Evolutionary conservation across 2,113 vertebrate species (phyloP).

Genomic region (Erythrocercus mccallii): DNA sequence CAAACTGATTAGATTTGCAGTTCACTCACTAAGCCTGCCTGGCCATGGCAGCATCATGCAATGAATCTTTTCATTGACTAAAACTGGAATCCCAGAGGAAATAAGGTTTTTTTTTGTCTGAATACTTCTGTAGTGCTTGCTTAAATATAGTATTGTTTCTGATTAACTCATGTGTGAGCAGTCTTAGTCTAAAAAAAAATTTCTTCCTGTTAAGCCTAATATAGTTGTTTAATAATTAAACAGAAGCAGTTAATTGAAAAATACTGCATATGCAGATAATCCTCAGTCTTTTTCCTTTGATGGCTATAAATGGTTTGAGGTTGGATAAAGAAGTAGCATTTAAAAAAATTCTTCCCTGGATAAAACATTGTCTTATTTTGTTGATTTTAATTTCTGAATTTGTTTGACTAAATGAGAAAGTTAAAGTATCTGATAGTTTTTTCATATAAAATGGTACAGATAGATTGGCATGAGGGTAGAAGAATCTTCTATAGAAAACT

Average conservation of each 20-base stretch:
- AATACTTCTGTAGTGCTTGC: background rate
- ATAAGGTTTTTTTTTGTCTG: background rate
- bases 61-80: conserved; percentile 56
- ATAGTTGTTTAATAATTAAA: conserved; percentile 41
- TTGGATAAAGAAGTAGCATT: background rate
- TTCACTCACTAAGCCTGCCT: conserved; percentile 73
- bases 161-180: background rate
- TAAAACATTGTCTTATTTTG: background rate
- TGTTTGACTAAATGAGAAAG: background rate
- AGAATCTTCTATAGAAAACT: background rate
- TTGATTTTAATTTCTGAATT: background rate
- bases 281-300: background rate
- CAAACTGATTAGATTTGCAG: conserved; percentile 80
- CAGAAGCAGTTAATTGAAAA: conserved; percentile 22
- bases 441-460: background rate
- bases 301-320: background rate
- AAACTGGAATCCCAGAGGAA: conserved; percentile 30
- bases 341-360: background rate
- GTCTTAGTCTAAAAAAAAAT: background rate
- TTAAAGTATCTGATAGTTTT: background rate
- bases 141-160: conserved; percentile 10
- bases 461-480: background rate
- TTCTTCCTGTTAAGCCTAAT: background rate
- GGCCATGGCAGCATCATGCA: conserved; percentile 51
- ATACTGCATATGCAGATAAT: background rate